Base-by-base conservation (phyloP, 2,888 invertebrate species). In the Macrostomum cliftonense region DNA sequence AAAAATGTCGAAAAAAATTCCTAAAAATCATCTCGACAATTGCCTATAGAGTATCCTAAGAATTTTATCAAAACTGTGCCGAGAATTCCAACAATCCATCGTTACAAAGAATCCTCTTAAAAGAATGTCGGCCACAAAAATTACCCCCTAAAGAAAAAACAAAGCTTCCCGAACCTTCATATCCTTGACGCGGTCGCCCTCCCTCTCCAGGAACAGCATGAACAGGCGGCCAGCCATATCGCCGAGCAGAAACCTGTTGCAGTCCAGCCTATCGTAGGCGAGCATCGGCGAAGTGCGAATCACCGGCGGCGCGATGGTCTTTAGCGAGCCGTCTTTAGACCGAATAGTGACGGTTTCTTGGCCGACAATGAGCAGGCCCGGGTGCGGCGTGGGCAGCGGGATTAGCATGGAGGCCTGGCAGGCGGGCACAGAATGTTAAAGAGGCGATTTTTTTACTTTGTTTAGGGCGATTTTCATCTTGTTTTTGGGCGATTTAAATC, bases 221-320 rank as follows among this genome's bases (percentile, higher is more conserved):
- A 89, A 93, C 50, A 97, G 75, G 58, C 89, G 64, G 0, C 97
- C 97, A 13, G 83, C 82, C 77, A 89, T 82, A 64, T 95, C 93
- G 0, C 93, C 93, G 36, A 97, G 73, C 47, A 71, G 55, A 71
- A 91, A 95, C 5, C 93, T 78, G 42, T 83, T 81, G 9, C 79
- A 77, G 70, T 95, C 95, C 39, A 97, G 87, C 65, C 83, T 81
- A 40, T 88, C 88, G 67, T 86, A 93, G 68, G 91, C 91, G 53
- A 82, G 82, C 56, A 97, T 85, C 11, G 88, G 85, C 58, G 89
- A 88, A 73, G 87, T 80, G 80, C 84, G 70, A 11, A 84, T 37
- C 14, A n/a, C 14, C 9, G 37, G 37, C 14, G 14, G 38, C 43
- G 37, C 14, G 17, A 14, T 39, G 42, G 14, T 45, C 7, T 14